Conservation (phyloP, 2,797 vertebrate species). For the Pantherophis alleghaniensis region DNA sequence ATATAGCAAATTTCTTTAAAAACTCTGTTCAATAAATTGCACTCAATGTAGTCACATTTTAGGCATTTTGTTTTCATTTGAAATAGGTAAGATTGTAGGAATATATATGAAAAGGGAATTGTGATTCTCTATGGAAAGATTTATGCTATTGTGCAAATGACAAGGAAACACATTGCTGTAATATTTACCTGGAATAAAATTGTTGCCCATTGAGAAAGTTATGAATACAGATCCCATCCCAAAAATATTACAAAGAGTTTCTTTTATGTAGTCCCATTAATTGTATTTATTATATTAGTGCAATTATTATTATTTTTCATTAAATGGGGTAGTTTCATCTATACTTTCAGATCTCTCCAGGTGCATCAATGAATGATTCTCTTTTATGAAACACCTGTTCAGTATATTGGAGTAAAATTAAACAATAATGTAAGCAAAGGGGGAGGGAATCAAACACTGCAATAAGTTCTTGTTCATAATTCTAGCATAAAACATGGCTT, state of each 20-base stretch:
- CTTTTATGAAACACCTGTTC: constrained; percentile 18
- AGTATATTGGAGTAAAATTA: not conserved
- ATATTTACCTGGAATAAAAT: not conserved
- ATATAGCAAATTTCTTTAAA: not conserved
- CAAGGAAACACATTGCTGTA: not conserved
- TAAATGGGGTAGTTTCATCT: constrained; percentile 5
- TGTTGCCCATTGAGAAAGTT: not conserved
- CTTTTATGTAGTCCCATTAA: not conserved
- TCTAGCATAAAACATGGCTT: not conserved
- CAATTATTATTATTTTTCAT: not conserved
- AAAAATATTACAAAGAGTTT: not conserved
- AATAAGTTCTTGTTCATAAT: not conserved
- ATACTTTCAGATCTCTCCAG: constrained; percentile 6
- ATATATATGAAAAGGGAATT: not conserved
- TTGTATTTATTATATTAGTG: constrained; percentile 17
- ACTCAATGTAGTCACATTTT: not conserved
- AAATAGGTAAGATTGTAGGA: not conserved
- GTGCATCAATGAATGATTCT: not conserved
- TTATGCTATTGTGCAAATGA: not conserved
- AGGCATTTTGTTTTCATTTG: not conserved
- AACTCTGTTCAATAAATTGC: not conserved
- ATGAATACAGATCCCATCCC: not conserved
- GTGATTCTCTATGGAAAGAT: not conserved
- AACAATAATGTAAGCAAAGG: not conserved
- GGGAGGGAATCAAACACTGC: not conserved